Evolutionary conservation across 1,140 invertebrate species (phyloP), one percentile per base, ranked within the genome.

Genomic region (Diabrotica undecimpunctata): DNA sequence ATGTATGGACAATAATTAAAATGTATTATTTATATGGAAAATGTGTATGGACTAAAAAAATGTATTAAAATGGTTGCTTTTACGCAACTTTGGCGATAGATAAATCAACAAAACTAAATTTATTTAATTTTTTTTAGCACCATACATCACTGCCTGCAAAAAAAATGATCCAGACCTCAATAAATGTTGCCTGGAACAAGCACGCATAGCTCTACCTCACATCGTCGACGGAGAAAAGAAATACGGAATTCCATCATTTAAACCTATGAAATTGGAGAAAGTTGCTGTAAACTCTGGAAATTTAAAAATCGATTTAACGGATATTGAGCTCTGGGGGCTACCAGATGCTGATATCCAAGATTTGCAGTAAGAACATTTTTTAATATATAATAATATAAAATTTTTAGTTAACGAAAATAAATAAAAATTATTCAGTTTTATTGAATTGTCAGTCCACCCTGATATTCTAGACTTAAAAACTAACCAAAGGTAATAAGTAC

Each of bases 141-240:
- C 53, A 9, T 66, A 57, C 12, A 8, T 66, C 0, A 62, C 54
- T 36, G 11, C 59, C 36, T 66, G 65, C 46, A 37, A 25, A 5
- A 13, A 14, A 38, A 25, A 14, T 36, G 41, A 12, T 25, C 65
- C 65, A n/a, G 54, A 66, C 14, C 52, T 62, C 9, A 51, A 55
- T n/a, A 35, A 61, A 41, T 66, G 65, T 37, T 58, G 51, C 10
- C 6, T 62, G 0, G 14, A 46, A 51, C 7, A 38, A 35, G 65
- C 58, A 14, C 54, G 54, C 6, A 25, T 50, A 36, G 65, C 52
- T 0, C 8, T 66, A 35, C 59, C 65, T 5, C 2, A 62, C 14
- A 7, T 66, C 4, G n/a, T 66, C 6, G 62, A 66, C 36, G 64
- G 64, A 3, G 58, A 66, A 10, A 54, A 54, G 25, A 46, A 41